These are phyloP conservation scores for Grammomys surdaster DNA, from an alignment of 2,113 vertebrate genomes.

Conservation along the genomic window DNA sequence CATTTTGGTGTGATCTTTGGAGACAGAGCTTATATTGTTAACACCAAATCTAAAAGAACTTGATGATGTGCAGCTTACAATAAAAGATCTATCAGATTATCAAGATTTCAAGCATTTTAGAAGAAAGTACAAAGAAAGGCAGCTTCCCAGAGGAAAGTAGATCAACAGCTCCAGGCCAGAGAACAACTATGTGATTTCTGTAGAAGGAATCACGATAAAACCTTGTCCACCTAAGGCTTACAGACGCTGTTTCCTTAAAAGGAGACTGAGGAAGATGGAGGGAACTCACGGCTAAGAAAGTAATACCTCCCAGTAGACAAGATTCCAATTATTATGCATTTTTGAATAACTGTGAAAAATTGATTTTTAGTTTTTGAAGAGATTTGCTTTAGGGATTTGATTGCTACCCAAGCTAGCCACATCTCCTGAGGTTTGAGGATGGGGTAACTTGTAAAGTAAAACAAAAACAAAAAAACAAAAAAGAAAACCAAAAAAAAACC, in stretches of 20 bases:
- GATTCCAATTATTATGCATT: conserved; percentile 81
- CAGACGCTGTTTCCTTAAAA: conserved; percentile 47
- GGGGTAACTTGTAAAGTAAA: conserved; percentile 81
- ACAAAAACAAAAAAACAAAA: conserved; percentile 78
- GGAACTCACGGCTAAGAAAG: conserved; percentile 74
- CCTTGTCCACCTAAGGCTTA: conserved; percentile 46
- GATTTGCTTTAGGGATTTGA: conserved; percentile 82
- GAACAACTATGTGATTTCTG: background rate
- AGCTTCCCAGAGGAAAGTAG: conserved; percentile 49
- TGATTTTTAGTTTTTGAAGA: conserved; percentile 83
- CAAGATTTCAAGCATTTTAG: conserved; percentile 67
- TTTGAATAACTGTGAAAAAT: conserved; percentile 83
- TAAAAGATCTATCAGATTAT: conserved; percentile 75
- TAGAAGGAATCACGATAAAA: conserved; percentile 38
- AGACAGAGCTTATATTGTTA: conserved; percentile 50
- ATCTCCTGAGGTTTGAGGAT: conserved; percentile 81
- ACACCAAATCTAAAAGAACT: conserved; percentile 47
- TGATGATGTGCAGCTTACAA: conserved; percentile 67
- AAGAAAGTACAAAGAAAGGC: conserved; percentile 52
- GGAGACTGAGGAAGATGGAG: conserved; percentile 63
- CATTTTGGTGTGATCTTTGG: conserved; percentile 59
- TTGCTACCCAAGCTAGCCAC: conserved; percentile 81
- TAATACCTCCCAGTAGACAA: conserved; percentile 74
- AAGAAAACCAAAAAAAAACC: too few species aligned
- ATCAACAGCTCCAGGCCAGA: conserved; percentile 41